These are phyloP conservation scores for Brachionus manjavacas DNA, from an alignment of 1,140 invertebrate species.

Conservation along the genomic window DNA sequence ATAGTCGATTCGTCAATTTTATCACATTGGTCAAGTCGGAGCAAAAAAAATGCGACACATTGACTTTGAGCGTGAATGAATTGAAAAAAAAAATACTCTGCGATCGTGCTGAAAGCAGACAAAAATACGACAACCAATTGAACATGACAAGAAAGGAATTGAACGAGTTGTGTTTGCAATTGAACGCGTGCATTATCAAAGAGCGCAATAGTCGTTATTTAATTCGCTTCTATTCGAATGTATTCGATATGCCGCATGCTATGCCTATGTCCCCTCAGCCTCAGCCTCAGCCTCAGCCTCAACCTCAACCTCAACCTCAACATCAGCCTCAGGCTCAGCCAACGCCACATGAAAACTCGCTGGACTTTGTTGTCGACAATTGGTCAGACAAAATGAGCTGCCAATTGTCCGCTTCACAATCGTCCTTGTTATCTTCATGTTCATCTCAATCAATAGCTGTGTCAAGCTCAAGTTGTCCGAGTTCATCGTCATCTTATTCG, in stretches of 20 bases:
- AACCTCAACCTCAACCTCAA: too few relatives aligned
- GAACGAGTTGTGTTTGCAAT: neutral
- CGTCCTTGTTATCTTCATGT: neutral
- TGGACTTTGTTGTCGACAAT: neutral
- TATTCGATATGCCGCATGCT: too few relatives aligned
- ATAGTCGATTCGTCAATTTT: conserved; percentile 25
- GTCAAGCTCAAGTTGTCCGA: neutral
- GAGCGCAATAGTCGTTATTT: neutral
- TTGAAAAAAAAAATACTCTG: neutral
- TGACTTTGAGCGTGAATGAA: neutral
- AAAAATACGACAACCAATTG: neutral
- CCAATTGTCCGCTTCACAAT: neutral
- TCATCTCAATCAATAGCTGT: neutral
- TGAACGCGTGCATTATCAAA: neutral
- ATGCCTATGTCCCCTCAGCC: too few relatives aligned
- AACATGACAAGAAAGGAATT: neutral
- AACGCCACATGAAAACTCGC: neutral
- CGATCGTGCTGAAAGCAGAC: neutral
- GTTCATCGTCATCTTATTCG: neutral
- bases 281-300: too few relatives aligned
- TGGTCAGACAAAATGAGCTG: neutral
- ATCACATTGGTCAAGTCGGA: neutral
- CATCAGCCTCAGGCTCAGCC: too few relatives aligned
- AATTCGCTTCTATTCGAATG: neutral
- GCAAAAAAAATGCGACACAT: neutral